phyloP scores from a whole-genome alignment of 2,797 vertebrate genomes.

The Gadopsis marmoratus region DNA sequence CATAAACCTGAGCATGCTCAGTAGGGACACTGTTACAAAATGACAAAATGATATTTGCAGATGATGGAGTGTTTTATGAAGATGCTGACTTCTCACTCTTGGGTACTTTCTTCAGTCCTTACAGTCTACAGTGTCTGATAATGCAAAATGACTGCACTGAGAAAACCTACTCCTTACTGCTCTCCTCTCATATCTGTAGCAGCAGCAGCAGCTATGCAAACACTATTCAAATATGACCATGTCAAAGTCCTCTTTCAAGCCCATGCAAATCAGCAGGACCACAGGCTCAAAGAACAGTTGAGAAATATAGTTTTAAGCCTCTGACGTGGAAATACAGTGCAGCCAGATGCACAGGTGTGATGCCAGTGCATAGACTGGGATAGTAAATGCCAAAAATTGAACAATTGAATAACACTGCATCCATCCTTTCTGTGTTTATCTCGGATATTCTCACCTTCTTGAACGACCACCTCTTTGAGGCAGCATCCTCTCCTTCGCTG shows the following conservation, averaged over 20 bases:
- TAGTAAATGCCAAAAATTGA: background rate
- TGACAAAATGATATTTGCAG: background rate
- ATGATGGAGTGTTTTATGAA: background rate
- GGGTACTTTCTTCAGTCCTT: background rate
- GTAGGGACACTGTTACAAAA: background rate
- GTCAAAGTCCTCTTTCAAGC: slow-evolving; percentile 82
- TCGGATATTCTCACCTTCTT: slow-evolving; percentile 79
- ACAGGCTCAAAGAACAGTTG: slow-evolving; percentile 64
- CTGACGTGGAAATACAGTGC: slow-evolving; percentile 37
- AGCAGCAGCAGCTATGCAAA: slow-evolving; percentile 80
- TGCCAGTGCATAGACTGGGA: background rate
- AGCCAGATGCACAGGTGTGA: background rate
- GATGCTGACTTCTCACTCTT: background rate
- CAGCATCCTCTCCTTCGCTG: slow-evolving; percentile 84
- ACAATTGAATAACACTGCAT: background rate
- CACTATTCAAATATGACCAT: slow-evolving; percentile 81
- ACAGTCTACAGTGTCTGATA: background rate
- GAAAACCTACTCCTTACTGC: slow-evolving; percentile 8
- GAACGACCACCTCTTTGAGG: slow-evolving; percentile 73
- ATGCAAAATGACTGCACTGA: slow-evolving; percentile 11
- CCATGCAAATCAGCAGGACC: slow-evolving; percentile 81
- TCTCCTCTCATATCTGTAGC: slow-evolving; percentile 56
- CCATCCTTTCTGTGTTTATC: background rate
- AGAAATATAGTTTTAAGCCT: slow-evolving; percentile 48
- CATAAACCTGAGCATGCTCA: slow-evolving; percentile 41